These are phyloP conservation scores for Andinoacara biseriatus DNA, from an alignment of 2,113 vertebrate species.

Conservation along the genomic window DNA sequence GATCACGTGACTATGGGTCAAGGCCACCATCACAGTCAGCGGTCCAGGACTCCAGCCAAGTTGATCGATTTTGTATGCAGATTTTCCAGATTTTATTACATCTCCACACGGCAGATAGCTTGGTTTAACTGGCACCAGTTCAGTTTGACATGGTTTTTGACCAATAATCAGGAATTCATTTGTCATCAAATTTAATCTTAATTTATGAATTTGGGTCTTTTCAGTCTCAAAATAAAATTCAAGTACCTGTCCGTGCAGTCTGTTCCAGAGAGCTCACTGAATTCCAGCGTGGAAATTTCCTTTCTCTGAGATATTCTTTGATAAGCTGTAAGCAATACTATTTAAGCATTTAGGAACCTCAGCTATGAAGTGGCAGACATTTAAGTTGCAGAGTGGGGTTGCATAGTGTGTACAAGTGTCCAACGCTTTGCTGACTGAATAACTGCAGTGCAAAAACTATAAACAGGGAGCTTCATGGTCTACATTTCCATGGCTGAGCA, in stretches of 20 bases:
- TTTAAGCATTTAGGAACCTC: not conserved
- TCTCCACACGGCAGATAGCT: not conserved
- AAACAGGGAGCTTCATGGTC: not conserved
- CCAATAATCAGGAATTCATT: not conserved
- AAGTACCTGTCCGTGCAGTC: not conserved
- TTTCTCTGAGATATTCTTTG: not conserved
- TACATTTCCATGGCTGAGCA: not conserved
- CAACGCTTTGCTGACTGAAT: not conserved
- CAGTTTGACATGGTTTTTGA: not conserved
- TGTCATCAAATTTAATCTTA: not conserved
- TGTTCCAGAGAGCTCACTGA: not conserved
- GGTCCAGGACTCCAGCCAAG: not conserved
- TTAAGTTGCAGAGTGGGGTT: not conserved
- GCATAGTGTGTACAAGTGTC: too few species aligned
- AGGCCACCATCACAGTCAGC: not conserved
- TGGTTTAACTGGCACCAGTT: not conserved
- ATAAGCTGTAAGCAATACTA: not conserved
- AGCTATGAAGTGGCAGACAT: too few species aligned
- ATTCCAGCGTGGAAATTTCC: not conserved
- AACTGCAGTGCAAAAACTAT: not conserved
- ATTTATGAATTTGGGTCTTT: not conserved
- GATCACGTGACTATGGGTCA: too few species aligned
- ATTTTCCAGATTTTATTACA: not conserved
- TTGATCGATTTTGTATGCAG: not conserved
- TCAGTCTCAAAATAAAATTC: not conserved